Percentiles rank a stretch among this genome's conserved stretches.
Conservation (phyloP, 2,113 vertebrate species). For the Protomyctophum bolini region DNA sequence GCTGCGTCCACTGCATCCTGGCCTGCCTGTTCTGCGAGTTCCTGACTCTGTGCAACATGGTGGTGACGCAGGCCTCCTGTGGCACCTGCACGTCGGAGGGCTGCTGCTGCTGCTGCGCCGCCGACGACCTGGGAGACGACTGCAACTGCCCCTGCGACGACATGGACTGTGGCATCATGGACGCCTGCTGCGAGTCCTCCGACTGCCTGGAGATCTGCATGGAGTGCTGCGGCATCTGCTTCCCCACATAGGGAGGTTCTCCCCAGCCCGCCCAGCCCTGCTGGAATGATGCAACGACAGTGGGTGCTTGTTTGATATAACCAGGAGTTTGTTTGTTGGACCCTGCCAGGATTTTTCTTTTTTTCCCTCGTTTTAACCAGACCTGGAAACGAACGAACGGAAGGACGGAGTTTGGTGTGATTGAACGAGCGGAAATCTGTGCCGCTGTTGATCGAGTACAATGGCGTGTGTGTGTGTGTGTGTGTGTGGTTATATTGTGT, state of each 20-base stretch:
- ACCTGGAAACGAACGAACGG: no score
- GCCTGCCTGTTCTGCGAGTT: constrained; percentile 99
- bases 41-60: constrained; percentile 94
- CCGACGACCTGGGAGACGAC: constrained; percentile 88
- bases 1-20: constrained; percentile 97
- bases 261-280: not conserved
- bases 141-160: constrained; percentile 80
- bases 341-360: no score
- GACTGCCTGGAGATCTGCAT: constrained; percentile 99
- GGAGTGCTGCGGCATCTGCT: constrained; percentile 99
- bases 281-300: no score
- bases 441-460: constrained; percentile 44
- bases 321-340: no score
- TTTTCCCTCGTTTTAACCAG: no score
- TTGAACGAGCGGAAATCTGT: not conserved
- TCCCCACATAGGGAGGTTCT: constrained; percentile 82
- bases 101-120: constrained; percentile 95
- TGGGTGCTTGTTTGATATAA: no score
- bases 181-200: constrained; percentile 96
- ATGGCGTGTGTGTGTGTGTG: constrained; percentile 2
- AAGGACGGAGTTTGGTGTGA: no score
- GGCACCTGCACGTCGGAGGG: constrained; percentile 88
- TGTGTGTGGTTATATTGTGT: not conserved
- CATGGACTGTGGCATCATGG: constrained; percentile 98
- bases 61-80: constrained; percentile 91